phyloP scores from a whole-genome alignment of 2,797 vertebrate species.

The Hemitrygon akajei region DNA sequence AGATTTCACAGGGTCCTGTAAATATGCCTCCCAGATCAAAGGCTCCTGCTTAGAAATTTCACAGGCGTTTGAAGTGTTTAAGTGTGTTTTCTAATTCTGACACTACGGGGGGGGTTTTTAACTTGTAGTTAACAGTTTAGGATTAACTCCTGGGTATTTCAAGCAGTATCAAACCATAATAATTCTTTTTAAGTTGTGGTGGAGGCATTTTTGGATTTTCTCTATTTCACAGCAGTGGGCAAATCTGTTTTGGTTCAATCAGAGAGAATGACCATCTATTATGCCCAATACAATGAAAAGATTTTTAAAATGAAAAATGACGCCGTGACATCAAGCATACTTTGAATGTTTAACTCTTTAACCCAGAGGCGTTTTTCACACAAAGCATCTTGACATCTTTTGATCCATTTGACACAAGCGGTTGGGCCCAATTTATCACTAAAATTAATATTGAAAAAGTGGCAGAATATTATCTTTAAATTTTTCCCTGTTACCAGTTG shows the following conservation, averaged over 20 bases:
- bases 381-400: neutral
- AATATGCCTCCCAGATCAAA: neutral
- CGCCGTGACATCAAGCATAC: neutral
- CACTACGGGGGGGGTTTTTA: neutral
- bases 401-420: neutral
- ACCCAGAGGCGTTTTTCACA: neutral
- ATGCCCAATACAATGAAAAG: neutral
- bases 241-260: neutral
- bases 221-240: neutral
- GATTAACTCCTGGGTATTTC: neutral
- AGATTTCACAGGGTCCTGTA: neutral
- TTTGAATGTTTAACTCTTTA: conserved; percentile 10
- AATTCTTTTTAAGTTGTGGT: conserved; percentile 7
- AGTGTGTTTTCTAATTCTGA: neutral
- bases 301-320: neutral
- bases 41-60: neutral
- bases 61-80: neutral
- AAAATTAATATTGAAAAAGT: neutral
- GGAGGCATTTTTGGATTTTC: neutral
- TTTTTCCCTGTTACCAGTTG: neutral
- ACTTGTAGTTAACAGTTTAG: neutral
- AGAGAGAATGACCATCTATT: neutral
- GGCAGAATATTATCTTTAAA: neutral
- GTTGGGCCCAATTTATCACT: neutral
- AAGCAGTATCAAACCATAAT: neutral